phyloP scores from a whole-genome alignment of 1,140 invertebrate species.

The Alviniconcha marisindica region DNA sequence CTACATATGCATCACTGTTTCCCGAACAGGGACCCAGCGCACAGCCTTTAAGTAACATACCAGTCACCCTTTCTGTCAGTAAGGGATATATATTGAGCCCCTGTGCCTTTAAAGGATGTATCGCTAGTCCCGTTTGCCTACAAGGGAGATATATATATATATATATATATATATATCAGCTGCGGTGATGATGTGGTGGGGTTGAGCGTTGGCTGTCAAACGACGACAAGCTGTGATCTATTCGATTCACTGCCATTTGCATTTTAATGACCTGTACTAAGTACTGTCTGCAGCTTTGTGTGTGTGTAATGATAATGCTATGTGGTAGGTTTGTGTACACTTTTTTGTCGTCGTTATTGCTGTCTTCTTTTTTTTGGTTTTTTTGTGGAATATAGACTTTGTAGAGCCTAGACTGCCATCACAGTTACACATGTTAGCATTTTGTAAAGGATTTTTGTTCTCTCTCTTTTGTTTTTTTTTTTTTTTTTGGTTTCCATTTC shows the following conservation, averaged over 20 bases:
- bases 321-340: constrained; percentile 24
- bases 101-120: too few relatives aligned
- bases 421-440: neutral
- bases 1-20: too few relatives aligned
- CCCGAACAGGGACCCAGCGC: too few relatives aligned
- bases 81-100: too few relatives aligned
- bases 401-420: neutral
- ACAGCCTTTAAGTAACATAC: too few relatives aligned
- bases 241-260: constrained; percentile 37
- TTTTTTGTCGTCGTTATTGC: too few relatives aligned
- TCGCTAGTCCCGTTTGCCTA: neutral
- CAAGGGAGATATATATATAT: neutral
- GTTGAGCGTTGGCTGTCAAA: neutral
- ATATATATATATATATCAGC: constrained; percentile 3
- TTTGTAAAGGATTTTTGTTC: neutral
- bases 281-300: constrained; percentile 22
- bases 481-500: neutral
- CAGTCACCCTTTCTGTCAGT: too few relatives aligned
- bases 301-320: constrained; percentile 22
- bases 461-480: too few relatives aligned
- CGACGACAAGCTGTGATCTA: constrained; percentile 38
- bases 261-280: constrained; percentile 5
- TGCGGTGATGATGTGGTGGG: neutral
- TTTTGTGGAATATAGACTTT: constrained; percentile 1
- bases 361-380: neutral